These are phyloP conservation scores for Atrichornis clamosus DNA, from an alignment of 2,113 vertebrate genomes.

Conservation along the genomic window DNA sequence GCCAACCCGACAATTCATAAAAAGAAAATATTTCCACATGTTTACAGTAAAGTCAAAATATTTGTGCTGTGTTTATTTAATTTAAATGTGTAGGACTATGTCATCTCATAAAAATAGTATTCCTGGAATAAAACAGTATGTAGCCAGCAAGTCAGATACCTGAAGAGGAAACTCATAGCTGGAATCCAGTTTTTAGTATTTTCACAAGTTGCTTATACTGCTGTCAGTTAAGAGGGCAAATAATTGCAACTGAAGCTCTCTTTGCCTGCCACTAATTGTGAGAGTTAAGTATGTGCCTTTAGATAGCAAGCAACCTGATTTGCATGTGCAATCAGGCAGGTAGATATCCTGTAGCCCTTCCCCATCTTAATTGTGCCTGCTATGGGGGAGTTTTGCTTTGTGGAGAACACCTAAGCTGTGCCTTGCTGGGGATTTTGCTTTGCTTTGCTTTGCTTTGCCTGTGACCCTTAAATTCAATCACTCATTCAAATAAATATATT, in stretches of 20 bases:
- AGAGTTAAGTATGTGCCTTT: not conserved
- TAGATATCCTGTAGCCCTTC: not conserved
- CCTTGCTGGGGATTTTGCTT: not conserved
- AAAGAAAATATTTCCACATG: not conserved
- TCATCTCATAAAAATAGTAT: not conserved
- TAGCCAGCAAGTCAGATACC: not conserved
- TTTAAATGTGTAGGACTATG: not conserved
- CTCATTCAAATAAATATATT: not conserved
- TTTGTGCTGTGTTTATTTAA: slow-evolving; percentile 28
- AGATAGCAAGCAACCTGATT: not conserved
- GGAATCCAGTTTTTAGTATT: not conserved
- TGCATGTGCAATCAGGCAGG: not conserved
- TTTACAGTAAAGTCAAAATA: not conserved
- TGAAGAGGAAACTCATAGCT: not conserved
- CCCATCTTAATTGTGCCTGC: not conserved
- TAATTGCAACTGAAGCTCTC: not conserved
- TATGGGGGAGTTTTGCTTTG: not conserved
- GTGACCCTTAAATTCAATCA: not conserved
- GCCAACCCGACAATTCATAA: not conserved
- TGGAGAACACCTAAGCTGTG: not conserved
- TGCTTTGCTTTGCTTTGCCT: not conserved
- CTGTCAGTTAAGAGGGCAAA: not conserved
- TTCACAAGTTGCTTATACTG: not conserved
- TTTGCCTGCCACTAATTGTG: not conserved
- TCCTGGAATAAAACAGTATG: not conserved